These are phyloP conservation scores for Sterna hirundo DNA, from an alignment of 2,113 vertebrate genomes.

Conservation along the genomic window DNA sequence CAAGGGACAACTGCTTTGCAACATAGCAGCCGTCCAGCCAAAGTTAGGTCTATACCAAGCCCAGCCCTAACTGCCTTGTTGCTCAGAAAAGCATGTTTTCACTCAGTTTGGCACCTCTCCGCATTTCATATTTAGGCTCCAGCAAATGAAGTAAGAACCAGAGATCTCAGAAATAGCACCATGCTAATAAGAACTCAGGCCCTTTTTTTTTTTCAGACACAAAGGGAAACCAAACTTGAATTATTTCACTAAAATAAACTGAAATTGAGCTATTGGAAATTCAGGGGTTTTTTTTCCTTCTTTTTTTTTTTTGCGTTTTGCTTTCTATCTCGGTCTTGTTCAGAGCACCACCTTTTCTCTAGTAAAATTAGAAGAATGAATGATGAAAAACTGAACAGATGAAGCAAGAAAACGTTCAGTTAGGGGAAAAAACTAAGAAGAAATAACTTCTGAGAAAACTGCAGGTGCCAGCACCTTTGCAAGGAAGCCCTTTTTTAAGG, in stretches of 20 bases:
- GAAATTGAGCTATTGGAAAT: neutral
- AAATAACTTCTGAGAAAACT: neutral
- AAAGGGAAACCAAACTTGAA: neutral
- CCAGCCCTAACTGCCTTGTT: neutral
- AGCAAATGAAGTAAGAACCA: neutral
- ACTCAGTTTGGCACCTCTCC: neutral
- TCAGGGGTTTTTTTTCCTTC: rapidly evolving
- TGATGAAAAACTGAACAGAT: neutral
- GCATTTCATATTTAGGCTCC: neutral
- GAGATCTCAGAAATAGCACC: neutral
- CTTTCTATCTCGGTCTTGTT: neutral
- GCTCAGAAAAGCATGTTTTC: neutral
- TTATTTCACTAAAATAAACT: neutral
- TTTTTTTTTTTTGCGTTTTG: neutral
- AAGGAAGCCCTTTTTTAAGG: neutral
- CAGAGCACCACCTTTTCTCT: neutral
- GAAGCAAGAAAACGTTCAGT: neutral
- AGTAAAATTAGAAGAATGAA: neutral
- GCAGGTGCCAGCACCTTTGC: neutral
- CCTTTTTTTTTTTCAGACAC: neutral
- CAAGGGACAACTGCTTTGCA: neutral
- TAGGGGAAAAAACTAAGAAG: neutral
- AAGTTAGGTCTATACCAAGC: neutral
- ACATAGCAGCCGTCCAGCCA: neutral
- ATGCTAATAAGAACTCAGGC: neutral